Percentiles rank a stretch among this genome's conserved stretches.
These are phyloP conservation scores for Euwallacea fornicatus DNA, from an alignment of 1,140 invertebrate genomes.

Conservation along the genomic window DNA sequence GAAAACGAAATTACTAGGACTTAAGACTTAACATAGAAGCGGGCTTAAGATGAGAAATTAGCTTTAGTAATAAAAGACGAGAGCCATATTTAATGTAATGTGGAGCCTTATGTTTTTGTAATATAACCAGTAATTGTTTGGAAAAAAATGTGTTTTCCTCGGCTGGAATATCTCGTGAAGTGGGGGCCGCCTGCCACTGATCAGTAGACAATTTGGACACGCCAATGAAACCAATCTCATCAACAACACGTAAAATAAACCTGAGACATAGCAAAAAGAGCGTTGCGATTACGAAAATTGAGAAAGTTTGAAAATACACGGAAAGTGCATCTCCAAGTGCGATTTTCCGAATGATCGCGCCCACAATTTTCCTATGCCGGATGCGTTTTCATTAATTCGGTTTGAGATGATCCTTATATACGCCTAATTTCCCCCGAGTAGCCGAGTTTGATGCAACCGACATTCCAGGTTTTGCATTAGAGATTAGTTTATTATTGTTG, in stretches of 20 bases:
- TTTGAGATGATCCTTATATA: slow-evolving; percentile 26
- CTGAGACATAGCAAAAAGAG: slow-evolving; percentile 10
- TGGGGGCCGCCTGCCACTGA: too few species aligned
- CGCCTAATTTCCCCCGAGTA: slow-evolving; percentile 29
- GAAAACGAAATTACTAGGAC: too few species aligned
- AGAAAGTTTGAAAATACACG: slow-evolving; percentile 28
- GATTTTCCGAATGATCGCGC: slow-evolving; percentile 21
- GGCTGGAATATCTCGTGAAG: too few species aligned
- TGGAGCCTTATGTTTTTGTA: neutral
- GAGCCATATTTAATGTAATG: neutral
- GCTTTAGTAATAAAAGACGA: too few species aligned
- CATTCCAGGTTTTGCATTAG: slow-evolving; percentile 30
- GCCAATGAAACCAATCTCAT: slow-evolving; percentile 8
- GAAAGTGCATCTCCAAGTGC: slow-evolving; percentile 28
- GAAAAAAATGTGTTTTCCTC: neutral
- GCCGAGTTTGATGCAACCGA: slow-evolving; percentile 22
- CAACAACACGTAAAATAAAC: slow-evolving; percentile 20
- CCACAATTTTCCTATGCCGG: slow-evolving; percentile 27
- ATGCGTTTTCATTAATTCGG: slow-evolving; percentile 31
- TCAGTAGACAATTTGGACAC: neutral
- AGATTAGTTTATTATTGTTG: slow-evolving; percentile 30
- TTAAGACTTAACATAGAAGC: too few species aligned
- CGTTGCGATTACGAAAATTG: slow-evolving; percentile 25
- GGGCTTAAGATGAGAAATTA: too few species aligned
- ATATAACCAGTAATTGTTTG: neutral